phyloP scores from a whole-genome alignment of 2,797 vertebrate species.

The Agapornis canus region DNA sequence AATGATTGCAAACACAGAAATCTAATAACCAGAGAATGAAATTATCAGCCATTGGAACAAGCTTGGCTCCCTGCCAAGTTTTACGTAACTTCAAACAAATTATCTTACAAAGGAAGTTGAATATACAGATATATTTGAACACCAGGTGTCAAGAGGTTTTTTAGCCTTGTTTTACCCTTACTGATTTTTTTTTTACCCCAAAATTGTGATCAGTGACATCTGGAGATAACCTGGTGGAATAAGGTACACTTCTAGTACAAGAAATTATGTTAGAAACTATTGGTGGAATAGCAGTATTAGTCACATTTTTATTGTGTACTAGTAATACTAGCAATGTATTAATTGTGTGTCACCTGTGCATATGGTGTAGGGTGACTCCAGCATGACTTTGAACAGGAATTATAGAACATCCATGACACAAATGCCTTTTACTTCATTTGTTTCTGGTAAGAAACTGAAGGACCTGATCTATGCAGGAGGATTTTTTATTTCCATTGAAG shows the following conservation, averaged over 20 bases:
- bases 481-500: not conserved
- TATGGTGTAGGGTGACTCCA: not conserved
- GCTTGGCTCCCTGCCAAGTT: not conserved
- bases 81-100: not conserved
- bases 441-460: not conserved
- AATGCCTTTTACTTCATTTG: not conserved
- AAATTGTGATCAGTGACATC: not conserved
- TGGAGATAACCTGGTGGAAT: not conserved
- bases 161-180: not conserved
- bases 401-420: not conserved
- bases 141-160: not conserved
- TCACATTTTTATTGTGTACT: not conserved
- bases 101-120: not conserved
- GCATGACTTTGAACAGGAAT: not conserved
- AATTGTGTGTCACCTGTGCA: too few species aligned
- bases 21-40: slow-evolving; percentile 44
- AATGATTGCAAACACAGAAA: not conserved
- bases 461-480: not conserved
- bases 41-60: not conserved
- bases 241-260: not conserved
- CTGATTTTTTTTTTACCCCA: rapidly evolving
- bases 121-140: not conserved
- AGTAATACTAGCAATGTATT: not conserved
- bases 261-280: not conserved
- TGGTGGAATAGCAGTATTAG: not conserved